These are phyloP conservation scores for Thaleichthys pacificus DNA, from an alignment of 2,797 vertebrate species.

Conservation along the genomic window DNA sequence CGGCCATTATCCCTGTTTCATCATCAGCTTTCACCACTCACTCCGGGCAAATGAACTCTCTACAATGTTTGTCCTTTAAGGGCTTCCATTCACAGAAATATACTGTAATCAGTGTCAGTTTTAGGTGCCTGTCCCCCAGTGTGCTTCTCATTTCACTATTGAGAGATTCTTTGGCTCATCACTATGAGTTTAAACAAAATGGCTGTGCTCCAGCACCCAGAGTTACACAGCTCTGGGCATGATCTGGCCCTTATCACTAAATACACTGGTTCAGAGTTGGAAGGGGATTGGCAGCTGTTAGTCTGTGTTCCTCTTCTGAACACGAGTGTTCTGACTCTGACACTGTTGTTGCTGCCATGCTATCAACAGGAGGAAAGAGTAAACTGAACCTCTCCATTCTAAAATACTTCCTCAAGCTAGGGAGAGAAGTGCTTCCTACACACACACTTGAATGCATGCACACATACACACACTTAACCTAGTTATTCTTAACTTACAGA, in stretches of 20 bases:
- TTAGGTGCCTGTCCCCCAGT: constrained; percentile 39
- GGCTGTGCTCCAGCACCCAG: constrained; percentile 41
- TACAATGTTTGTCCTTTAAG: constrained; percentile 24
- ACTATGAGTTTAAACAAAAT: constrained; percentile 55
- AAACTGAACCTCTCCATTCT: neutral
- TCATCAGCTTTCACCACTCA: constrained; percentile 20
- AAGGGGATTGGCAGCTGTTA: constrained; percentile 49
- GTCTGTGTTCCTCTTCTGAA: constrained; percentile 20
- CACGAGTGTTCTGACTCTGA: constrained; percentile 7
- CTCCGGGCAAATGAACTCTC: constrained; percentile 35
- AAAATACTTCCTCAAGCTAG: neutral
- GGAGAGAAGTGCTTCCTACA: neutral
- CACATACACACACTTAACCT: constrained; percentile 10
- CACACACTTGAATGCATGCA: constrained; percentile 3
- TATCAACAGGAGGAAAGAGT: neutral
- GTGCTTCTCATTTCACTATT: constrained; percentile 40
- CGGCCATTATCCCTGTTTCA: constrained; percentile 52
- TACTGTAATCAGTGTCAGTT: neutral
- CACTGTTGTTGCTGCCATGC: neutral
- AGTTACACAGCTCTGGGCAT: constrained; percentile 36
- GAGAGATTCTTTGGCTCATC: constrained; percentile 39
- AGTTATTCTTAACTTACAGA: constrained; percentile 1
- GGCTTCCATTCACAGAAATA: neutral
- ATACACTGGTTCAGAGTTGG: constrained; percentile 45
- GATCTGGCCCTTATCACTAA: constrained; percentile 57